phyloP scores from a whole-genome alignment of 2,888 invertebrate genomes.

The Heteromurus nitidus region DNA sequence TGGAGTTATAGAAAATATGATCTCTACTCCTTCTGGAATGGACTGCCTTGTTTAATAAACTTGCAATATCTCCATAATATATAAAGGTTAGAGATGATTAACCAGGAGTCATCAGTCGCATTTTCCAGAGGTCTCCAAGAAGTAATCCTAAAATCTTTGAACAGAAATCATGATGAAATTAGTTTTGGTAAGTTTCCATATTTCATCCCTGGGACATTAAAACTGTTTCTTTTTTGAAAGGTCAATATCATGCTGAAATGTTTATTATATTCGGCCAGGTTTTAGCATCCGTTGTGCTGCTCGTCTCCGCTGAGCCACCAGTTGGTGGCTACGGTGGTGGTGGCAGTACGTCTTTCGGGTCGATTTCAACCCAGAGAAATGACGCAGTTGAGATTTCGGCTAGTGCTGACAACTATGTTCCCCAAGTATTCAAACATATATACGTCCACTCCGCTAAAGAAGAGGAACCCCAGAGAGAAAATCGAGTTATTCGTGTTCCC shows the following conservation, averaged over 20 bases:
- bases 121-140: neutral
- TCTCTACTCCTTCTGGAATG: neutral
- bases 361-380: neutral
- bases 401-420: conserved; percentile 30
- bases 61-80: conserved; percentile 12
- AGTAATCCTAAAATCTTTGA: neutral
- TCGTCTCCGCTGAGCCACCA: conserved; percentile 16
- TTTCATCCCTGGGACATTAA: neutral
- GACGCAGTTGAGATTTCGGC: conserved; percentile 13
- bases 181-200: conserved; percentile 28
- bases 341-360: neutral
- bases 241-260: neutral
- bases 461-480: conserved; percentile 77
- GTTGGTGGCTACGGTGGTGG: conserved; percentile 31
- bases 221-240: neutral
- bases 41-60: neutral
- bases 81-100: conserved; percentile 22
- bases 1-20: conserved; percentile 4
- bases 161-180: conserved; percentile 22
- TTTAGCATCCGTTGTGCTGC: neutral
- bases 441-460: conserved; percentile 89
- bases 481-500: conserved; percentile 74
- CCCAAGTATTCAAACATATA: conserved; percentile 83
- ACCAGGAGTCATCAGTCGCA: neutral
- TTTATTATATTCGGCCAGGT: conserved; percentile 15